Evolutionary conservation across 2,113 vertebrate genomes (phyloP), one percentile per base, ranked within the genome.

Genomic region (Falcunculus frontatus): DNA sequence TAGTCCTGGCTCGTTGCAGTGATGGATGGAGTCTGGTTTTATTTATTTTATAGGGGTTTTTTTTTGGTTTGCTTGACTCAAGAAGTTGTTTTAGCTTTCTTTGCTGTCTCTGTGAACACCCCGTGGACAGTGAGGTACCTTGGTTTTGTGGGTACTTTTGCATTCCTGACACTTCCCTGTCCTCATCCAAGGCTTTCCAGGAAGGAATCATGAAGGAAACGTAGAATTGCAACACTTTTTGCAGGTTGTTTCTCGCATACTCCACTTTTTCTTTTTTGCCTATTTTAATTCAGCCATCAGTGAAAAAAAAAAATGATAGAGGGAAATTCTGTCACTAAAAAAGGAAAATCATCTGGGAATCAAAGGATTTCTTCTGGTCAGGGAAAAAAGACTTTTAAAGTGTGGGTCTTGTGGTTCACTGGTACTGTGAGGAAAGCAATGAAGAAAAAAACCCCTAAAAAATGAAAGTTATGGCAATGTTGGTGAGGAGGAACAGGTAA

Each of bases 91-190:
- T 67, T 19, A 19, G 59, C 44, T 83, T 39, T 39, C 39, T 39
- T 39, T 39, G 39, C 39, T 39, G 11, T 77, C 23, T 75, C 42
- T 85, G 47, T 60, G 56, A 72, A 17, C 42, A 21, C 5, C 1
- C 3, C 4, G 0, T 3, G 16, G 42, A 17, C 15, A 4, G 13
- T 3, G 39, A 41, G 11, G 9, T 22, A 13, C 30, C 13, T 67
- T 44, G 59, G 1, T 23, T 79, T 86, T 72, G 37, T 8, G 39
- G 35, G 47, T 20, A 22, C 2, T 4, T 69, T 35, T 68, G 32
- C 15, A 8, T 33, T 29, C 20, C 42, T 25, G 11, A 13, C 59
- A 2, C n/a, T 47, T 52, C 46, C 53, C 67, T 91, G 33, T 39
- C 41, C 53, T 68, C 49, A 9, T 9, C 8, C 49, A 50, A 5